phyloP scores from a whole-genome alignment of 2,797 vertebrate species.

The Phataginus tricuspis region DNA sequence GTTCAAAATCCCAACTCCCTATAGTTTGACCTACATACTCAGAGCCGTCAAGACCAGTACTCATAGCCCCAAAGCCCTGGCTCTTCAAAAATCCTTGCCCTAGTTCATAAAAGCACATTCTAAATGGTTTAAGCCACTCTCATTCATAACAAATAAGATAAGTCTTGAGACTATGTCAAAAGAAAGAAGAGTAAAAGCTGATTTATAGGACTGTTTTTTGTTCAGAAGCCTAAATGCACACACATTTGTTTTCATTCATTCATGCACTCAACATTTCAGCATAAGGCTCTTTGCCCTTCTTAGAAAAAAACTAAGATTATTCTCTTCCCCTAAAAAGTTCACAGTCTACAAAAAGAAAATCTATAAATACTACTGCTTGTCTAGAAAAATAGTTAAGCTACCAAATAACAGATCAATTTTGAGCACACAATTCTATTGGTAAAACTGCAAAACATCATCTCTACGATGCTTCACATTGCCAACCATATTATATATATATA shows the following conservation, averaged over 20 bases:
- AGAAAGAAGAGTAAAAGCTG: not conserved
- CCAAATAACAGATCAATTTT: conserved; percentile 9
- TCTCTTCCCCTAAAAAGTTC: conserved; percentile 4
- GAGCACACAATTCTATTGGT: not conserved
- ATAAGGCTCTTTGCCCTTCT: not conserved
- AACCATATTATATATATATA: not conserved
- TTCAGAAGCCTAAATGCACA: not conserved
- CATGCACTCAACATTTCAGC: conserved; percentile 25
- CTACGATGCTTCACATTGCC: not conserved
- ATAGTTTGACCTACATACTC: not conserved
- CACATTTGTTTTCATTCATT: not conserved
- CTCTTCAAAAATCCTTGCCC: not conserved
- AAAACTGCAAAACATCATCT: conserved; percentile 12
- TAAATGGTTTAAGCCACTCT: not conserved
- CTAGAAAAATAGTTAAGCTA: conserved; percentile 12
- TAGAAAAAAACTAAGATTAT: conserved; percentile 23
- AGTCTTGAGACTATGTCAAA: not conserved
- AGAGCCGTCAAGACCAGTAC: not conserved
- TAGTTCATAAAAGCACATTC: not conserved
- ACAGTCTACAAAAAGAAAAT: not conserved
- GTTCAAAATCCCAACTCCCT: not conserved
- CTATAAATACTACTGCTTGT: not conserved
- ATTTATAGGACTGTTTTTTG: not conserved
- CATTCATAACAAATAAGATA: not conserved
- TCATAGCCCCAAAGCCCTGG: not conserved